Percentiles rank a stretch among this genome's conserved stretches.
These are phyloP conservation scores for Papio anubis DNA, from an alignment of 2,113 vertebrate species.

Conservation along the genomic window DNA sequence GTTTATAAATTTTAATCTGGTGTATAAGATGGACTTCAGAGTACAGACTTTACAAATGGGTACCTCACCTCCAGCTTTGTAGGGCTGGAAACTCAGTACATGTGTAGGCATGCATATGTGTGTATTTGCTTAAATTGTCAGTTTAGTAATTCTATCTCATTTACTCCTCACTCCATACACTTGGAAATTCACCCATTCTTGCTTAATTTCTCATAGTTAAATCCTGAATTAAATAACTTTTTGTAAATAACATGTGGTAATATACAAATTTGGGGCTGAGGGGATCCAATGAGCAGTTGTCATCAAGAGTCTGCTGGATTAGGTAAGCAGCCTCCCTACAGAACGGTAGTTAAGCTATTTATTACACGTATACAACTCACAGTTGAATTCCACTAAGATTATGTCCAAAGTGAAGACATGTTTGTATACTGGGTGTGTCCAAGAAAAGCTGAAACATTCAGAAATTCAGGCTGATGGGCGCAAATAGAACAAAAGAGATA, in stretches of 20 bases:
- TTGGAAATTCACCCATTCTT: not conserved
- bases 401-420: not conserved
- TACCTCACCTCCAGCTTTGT: not conserved
- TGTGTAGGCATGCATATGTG: not conserved
- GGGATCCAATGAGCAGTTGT: not conserved
- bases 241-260: not conserved
- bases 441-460: not conserved
- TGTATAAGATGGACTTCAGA: not conserved
- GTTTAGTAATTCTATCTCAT: not conserved
- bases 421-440: not conserved
- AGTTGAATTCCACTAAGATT: not conserved
- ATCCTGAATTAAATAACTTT: not conserved
- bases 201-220: not conserved
- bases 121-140: not conserved
- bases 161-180: not conserved
- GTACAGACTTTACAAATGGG: not conserved
- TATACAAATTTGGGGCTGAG: not conserved
- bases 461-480: not conserved
- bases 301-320: not conserved
- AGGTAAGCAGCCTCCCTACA: not conserved
- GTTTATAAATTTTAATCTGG: not conserved
- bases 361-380: not conserved
- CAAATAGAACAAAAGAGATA: too few species aligned
- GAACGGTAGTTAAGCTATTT: not conserved
- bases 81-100: not conserved